These are phyloP conservation scores for Pemphigus obesinymphae DNA, from an alignment of 1,140 invertebrate genomes.

Conservation along the genomic window DNA sequence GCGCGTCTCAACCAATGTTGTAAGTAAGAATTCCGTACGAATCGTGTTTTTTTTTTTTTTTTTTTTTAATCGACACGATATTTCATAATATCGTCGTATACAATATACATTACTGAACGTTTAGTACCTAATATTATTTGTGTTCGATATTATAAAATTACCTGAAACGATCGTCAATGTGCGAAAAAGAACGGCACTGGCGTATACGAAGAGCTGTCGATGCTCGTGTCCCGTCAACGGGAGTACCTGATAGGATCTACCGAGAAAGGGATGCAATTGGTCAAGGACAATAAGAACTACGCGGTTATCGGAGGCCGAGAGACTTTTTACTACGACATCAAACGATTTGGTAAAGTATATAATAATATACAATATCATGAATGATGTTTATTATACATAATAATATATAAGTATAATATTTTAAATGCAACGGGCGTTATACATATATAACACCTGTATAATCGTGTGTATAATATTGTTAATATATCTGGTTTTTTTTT, in stretches of 20 bases:
- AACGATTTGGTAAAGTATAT: constrained; percentile 59
- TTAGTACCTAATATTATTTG: too few species aligned
- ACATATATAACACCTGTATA: too few species aligned
- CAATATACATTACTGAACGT: too few species aligned
- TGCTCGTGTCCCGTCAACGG: constrained; percentile 58
- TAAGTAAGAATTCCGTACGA: constrained; percentile 53
- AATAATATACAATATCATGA: too few species aligned
- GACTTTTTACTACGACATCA: constrained; percentile 65
- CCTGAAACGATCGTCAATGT: not conserved
- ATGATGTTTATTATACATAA: too few species aligned
- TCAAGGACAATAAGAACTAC: constrained; percentile 55
- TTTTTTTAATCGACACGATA: too few species aligned
- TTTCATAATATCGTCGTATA: too few species aligned
- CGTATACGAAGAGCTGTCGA: constrained; percentile 61
- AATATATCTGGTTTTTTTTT: too few species aligned
- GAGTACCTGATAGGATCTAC: constrained; percentile 57
- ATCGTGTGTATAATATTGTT: too few species aligned
- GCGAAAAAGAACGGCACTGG: constrained; percentile 64
- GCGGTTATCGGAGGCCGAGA: constrained; percentile 64
- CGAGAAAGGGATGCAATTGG: constrained; percentile 60
- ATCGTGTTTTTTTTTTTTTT: not conserved
- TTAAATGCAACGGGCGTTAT: too few species aligned
- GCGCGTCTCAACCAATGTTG: constrained; percentile 62
- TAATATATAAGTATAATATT: too few species aligned
- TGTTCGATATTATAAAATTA: too few species aligned